Base-by-base conservation (phyloP, 2,888 invertebrate species). In the Pogonocherus hispidulus region DNA sequence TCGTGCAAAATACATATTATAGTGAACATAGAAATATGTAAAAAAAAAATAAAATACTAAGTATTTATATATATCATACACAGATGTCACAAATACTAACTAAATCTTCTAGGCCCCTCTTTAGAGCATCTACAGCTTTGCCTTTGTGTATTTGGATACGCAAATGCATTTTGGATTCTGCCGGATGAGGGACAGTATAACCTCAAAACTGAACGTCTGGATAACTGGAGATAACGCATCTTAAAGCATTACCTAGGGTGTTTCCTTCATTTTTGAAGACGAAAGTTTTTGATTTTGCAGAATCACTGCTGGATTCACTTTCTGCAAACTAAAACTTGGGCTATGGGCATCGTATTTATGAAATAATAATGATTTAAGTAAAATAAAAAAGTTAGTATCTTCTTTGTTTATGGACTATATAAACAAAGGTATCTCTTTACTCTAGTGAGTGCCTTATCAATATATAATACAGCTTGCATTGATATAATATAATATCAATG, bases 151-250 rank as follows among this genome's bases (percentile, higher is more conserved):
- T 91, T 87, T 98, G 97, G 81, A 98, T 95, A 66, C 97, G 89
- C 72, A 98, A 92, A 80, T 97, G 94, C 88, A 98, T 93, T 85
- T 95, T 96, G 20, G 92, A 89, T 86, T 98, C 98, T 0, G 96
- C 93, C 9, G 98, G 98, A 87, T 98, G 98, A 1, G 98, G 97
- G 14, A 98, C 93, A 2, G 96, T 96, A 84, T 98, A 98, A 3
- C 96, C 97, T 85, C 97, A 97, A 84, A 97, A 97, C 72, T 93
- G 90, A 0, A 97, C 96, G 83, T 96, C 94, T 16, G 93, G 91
- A 85, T 97, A 96, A 86, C 93, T 91, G 73, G 92, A 90, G 62
- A 98, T 92, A 14, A 98, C 92, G 72, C 93, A 93, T 82, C 94
- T 91, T n/a, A 98, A 87, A n/a, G 96, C 92, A 87, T 98, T 98